phyloP scores from a whole-genome alignment of 1,140 invertebrate species.

The Zaprionus lachaisei region DNA sequence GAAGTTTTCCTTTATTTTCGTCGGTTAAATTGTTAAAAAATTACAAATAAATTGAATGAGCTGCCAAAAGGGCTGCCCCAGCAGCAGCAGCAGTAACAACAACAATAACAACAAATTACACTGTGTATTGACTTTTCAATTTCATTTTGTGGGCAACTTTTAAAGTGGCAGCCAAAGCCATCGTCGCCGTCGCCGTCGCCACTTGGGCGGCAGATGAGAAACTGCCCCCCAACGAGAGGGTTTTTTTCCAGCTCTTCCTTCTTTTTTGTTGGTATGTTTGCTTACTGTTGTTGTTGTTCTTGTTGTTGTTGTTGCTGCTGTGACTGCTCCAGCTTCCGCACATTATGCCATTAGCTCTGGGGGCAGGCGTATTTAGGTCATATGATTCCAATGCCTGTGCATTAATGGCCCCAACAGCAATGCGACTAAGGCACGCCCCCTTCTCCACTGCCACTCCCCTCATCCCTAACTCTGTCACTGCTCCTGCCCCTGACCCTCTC shows the following conservation, averaged over 20 bases:
- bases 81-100: constrained; percentile 19
- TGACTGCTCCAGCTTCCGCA: constrained; percentile 56
- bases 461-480: too few relatives aligned
- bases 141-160: constrained; percentile 73
- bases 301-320: constrained; percentile 46
- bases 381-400: constrained; percentile 62
- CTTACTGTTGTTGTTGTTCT: constrained; percentile 50
- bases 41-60: constrained; percentile 80
- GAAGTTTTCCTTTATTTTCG: constrained; percentile 43
- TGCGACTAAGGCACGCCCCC: constrained; percentile 44
- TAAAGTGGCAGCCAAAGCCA: constrained; percentile 60
- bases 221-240: constrained; percentile 20
- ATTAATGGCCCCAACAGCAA: constrained; percentile 69
- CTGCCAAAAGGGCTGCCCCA: constrained; percentile 35
- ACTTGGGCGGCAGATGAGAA: constrained; percentile 40
- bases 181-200: neutral
- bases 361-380: constrained; percentile 72
- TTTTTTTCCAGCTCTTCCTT: constrained; percentile 11
- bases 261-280: constrained; percentile 60
- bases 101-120: constrained; percentile 53
- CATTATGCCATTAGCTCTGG: constrained; percentile 78
- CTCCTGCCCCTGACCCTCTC: neutral
- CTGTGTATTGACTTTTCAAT: constrained; percentile 77
- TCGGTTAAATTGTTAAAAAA: constrained; percentile 77
- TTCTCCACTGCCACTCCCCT: neutral